Percentiles rank a stretch among this genome's conserved stretches.
phyloP scores from a whole-genome alignment of 2,113 vertebrate genomes.

The Sinocyclocheilus maitianheensis region DNA sequence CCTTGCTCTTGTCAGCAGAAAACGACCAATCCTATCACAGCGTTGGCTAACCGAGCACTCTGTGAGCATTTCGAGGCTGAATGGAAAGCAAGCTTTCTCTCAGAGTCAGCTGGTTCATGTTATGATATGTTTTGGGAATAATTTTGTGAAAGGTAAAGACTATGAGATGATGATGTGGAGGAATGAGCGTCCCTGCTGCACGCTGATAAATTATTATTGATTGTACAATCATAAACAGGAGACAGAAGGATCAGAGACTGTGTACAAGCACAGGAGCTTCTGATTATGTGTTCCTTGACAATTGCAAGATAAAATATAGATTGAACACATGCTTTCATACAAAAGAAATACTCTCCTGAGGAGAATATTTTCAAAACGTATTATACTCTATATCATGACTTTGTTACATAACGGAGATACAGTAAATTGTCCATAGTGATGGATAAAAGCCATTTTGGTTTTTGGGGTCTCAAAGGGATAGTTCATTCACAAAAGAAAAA shows the following conservation, averaged over 20 bases:
- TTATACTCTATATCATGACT: neutral
- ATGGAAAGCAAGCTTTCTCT: conserved; percentile 56
- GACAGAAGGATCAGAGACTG: conserved; percentile 31
- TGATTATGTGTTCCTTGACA: conserved; percentile 25
- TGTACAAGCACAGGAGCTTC: neutral
- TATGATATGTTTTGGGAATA: conserved; percentile 63
- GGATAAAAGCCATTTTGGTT: too few relatives aligned
- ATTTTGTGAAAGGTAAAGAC: conserved; percentile 67
- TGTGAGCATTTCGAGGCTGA: conserved; percentile 11
- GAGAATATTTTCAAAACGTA: neutral
- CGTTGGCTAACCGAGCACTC: conserved; percentile 65
- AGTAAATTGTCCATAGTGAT: too few relatives aligned
- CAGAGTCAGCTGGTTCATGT: conserved; percentile 60
- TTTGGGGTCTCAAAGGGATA: too few relatives aligned
- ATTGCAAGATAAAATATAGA: conserved; percentile 14
- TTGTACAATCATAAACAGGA: conserved; percentile 71
- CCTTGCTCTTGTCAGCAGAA: conserved; percentile 68
- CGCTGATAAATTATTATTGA: conserved; percentile 67
- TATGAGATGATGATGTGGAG: conserved; percentile 72
- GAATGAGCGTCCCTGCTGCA: conserved; percentile 67
- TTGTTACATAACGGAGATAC: neutral
- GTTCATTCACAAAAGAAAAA: too few relatives aligned
- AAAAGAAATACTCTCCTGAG: neutral
- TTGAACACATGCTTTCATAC: neutral
- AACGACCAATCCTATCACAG: conserved; percentile 54